Evolutionary conservation across 2,888 invertebrate species (phyloP), one percentile per base, ranked within the genome.

Genomic region (Hetaerina titia): DNA sequence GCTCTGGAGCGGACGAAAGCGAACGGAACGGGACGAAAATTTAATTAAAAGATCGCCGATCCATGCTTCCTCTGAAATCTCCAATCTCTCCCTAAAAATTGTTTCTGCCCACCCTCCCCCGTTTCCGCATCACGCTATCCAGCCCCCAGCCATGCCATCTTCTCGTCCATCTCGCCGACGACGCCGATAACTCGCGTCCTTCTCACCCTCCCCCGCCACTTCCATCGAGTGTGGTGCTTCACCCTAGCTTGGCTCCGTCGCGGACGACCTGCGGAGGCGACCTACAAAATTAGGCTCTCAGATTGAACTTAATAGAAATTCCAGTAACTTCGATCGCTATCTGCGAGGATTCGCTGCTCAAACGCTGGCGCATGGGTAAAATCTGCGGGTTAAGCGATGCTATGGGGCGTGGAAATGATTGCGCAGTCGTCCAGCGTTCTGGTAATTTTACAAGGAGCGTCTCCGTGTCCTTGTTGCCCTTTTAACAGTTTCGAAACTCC

Each of bases 11-110:
- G n/a, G 22, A 69, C n/a, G 6, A 69, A n/a, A 69, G 69, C 69
- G 69, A n/a, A 22, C 81, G 81, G 81, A 81, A 31, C 81, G 81
- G 13, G 81, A 2, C 31, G 15, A 31, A n/a, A 81, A 81, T 81
- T 81, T 81, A 81, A 81, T 81, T 81, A 81, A 81, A 81, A 81
- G 81, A 81, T 81, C 81, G 25, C 31, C 81, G 81, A 81, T 81
- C 81, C 81, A 81, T 81, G 81, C 19, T 81, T 81, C 81, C 81
- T 81, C 81, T 31, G 31, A 81, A 31, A 81, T 81, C 81, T 31
- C n/a, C 9, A 69, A 69, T 8, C 45, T 45, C 45, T n/a, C 45
- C 45, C 45, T 45, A 45, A 45, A 45, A 45, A 45, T 45, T 45
- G 45, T 45, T 45, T 45, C 45, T 45, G 45, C 45, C 45, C 4